Percentiles rank a stretch among this genome's conserved stretches.
Conservation (phyloP, 1,140 invertebrate species). For the Thaumatotibia leucotreta region DNA sequence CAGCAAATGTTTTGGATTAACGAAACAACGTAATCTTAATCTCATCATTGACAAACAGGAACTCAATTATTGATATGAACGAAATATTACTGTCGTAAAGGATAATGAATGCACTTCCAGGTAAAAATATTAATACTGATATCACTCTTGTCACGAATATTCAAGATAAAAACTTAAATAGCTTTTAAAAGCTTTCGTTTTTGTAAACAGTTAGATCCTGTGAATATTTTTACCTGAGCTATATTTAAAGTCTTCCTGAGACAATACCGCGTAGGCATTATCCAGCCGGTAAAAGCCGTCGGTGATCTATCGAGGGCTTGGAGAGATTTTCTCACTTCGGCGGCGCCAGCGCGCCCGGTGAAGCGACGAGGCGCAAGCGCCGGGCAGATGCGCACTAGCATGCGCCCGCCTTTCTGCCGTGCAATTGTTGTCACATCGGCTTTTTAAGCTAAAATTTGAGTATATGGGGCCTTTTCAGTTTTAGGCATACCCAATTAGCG, state of each 20-base stretch:
- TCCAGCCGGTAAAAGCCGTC: not conserved
- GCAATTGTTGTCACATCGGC: not conserved
- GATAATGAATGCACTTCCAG: not conserved
- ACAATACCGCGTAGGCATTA: not conserved
- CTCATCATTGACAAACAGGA: conserved; percentile 18
- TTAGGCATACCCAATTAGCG: too few species aligned
- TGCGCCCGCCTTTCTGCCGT: conserved; percentile 20
- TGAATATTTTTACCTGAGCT: not conserved
- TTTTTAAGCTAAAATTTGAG: not conserved
- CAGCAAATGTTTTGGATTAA: conserved; percentile 48
- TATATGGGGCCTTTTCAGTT: too few species aligned
- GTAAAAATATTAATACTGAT: not conserved
- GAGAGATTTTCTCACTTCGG: conserved; percentile 68
- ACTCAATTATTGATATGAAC: conserved; percentile 31
- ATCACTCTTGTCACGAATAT: not conserved
- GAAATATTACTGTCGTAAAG: not conserved
- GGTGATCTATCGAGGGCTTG: conserved; percentile 25
- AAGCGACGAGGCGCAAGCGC: conserved; percentile 50
- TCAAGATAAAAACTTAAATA: not conserved
- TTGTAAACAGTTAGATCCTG: not conserved
- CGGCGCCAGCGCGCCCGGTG: conserved; percentile 43
- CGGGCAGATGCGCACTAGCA: conserved; percentile 30
- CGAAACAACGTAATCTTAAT: conserved; percentile 12
- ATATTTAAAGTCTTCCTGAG: not conserved
- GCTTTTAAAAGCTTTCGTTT: not conserved